Percentiles rank a stretch among this genome's conserved stretches.
These are phyloP conservation scores for Periophthalmus modestus DNA, from an alignment of 2,113 vertebrate genomes.

Conservation along the genomic window DNA sequence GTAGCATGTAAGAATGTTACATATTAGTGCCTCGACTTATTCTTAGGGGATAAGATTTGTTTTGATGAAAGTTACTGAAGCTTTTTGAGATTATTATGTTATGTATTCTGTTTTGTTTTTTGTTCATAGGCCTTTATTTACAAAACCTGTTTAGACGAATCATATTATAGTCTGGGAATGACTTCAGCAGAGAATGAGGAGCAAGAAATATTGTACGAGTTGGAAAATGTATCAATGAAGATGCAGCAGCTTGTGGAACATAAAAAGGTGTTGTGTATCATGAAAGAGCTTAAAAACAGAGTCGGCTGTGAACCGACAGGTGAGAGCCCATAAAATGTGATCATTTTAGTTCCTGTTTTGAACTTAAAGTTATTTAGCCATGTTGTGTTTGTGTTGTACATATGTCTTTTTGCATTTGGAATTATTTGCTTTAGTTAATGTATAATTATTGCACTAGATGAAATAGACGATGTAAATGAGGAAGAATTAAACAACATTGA, in stretches of 20 bases:
- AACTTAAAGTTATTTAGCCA: neutral
- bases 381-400: too few relatives aligned
- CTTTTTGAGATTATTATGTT: neutral
- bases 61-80: neutral
- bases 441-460: constrained; percentile 13
- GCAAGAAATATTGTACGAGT: constrained; percentile 22
- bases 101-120: neutral
- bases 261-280: constrained; percentile 42
- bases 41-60: neutral
- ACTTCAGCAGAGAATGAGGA: neutral
- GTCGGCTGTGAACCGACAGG: constrained; percentile 28
- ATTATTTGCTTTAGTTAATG: neutral
- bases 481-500: constrained; percentile 46
- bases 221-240: constrained; percentile 39
- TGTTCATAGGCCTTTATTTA: neutral
- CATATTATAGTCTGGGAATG: constrained; percentile 44
- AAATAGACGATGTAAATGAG: neutral
- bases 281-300: constrained; percentile 51
- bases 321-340: neutral
- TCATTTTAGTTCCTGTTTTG: neutral
- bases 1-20: neutral
- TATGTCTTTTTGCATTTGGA: neutral
- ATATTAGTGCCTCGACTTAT: neutral
- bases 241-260: constrained; percentile 53
- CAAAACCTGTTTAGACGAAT: neutral